Base-by-base conservation (phyloP, 2,113 vertebrate genomes). In the Fulica atra region DNA sequence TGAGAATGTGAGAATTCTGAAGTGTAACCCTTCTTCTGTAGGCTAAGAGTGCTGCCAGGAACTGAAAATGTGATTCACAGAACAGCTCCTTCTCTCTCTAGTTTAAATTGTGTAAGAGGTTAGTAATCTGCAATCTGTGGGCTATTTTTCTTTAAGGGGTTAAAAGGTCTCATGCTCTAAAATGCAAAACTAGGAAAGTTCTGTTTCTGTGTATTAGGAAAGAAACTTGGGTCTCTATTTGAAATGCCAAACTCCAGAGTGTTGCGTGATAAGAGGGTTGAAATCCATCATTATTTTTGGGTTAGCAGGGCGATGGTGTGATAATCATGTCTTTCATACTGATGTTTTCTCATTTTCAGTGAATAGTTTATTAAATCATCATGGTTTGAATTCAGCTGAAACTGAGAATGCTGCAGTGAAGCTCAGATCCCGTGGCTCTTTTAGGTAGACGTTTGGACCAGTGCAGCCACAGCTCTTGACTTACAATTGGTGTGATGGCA, bases 31-130 rank as follows among this genome's bases (percentile, higher is more conserved):
- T 79, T 86, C 50, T 90, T 91, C 72, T 82, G 42, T 54, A 95
- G 65, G 71, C 59, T 80, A 25, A 40, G 53, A 80, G 57, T 74
- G 44, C 90, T 92, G 83, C 93, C 94, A 94, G 78, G 74, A 85
- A 69, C 60, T 86, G 81, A 74, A 92, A 87, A 91, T 60, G 63
- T 17, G 87, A 88, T 64, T 81, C 94, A 90, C 42, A 54, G 61
- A 88, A 68, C 83, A 44, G 69, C 64, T 82, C 68, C 40, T 16
- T 86, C 65, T 77, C 63, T 76, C 81, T 69, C 65, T 56, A 12
- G 24, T 76, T 86, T 48, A 60, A 63, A 40, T 88, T 56, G 70
- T 77, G 54, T 61, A 71, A 90, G 40, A 53, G 38, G 63, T 92
- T 71, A 84, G 60, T 48, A 31, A 60, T 48, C 36, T 77, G 61